Conservation (phyloP, 2,888 invertebrate species). For the Pandemis corylana region DNA sequence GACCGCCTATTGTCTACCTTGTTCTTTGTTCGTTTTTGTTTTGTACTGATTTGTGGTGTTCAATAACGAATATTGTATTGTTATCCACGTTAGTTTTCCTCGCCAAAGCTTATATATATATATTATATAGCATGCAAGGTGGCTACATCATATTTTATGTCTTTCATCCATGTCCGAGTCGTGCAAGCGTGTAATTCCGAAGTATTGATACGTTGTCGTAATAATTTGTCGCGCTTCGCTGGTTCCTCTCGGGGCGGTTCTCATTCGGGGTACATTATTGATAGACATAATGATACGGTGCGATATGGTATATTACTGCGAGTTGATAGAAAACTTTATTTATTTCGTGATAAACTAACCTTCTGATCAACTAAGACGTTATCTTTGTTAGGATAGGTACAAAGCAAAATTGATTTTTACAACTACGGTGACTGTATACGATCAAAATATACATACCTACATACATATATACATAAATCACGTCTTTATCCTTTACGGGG, state of each 20-base stretch:
- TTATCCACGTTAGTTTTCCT: too few species aligned
- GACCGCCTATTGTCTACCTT: too few species aligned
- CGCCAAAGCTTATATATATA: background rate
- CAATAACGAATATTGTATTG: too few species aligned
- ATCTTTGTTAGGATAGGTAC: background rate
- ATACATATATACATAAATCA: too few species aligned
- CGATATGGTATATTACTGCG: background rate
- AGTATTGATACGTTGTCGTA: constrained; percentile 38
- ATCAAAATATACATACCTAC: too few species aligned
- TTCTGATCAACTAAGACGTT: background rate
- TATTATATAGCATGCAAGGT: background rate
- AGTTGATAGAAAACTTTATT: background rate
- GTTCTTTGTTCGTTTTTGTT: too few species aligned
- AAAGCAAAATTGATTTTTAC: too few species aligned
- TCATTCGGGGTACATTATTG: constrained; percentile 16
- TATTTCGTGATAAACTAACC: background rate
- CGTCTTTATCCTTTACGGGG: too few species aligned
- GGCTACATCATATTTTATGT: constrained; percentile 12
- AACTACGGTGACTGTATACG: too few species aligned
- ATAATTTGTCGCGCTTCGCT: constrained; percentile 38
- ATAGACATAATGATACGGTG: constrained; percentile 7
- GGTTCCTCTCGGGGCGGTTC: constrained; percentile 23
- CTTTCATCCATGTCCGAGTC: constrained; percentile 3
- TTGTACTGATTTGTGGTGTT: too few species aligned
- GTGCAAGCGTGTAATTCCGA: constrained; percentile 30